Evolutionary conservation across 2,888 invertebrate species (phyloP), one percentile per base, ranked within the genome.

Genomic region (Tenthredo distinguenda): DNA sequence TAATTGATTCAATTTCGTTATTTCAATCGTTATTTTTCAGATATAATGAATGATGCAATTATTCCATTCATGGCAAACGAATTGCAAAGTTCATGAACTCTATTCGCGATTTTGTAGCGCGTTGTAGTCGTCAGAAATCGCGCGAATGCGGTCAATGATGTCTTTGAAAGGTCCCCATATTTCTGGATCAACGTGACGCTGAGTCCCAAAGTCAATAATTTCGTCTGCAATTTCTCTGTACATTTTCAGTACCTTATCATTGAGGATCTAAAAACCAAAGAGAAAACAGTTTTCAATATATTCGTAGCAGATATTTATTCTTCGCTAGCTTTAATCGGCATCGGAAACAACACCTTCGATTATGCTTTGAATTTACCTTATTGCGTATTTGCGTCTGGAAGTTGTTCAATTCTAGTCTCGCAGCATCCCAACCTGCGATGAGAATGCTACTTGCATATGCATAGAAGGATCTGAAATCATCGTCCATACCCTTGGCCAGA

Each of bases 251-350:
- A 55, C 34, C 7, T 18, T 3, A 6, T 55, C 55, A 55, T 77
- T 77, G 12, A 77, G 77, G 34, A 77, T 50, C 77, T 77, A 18
- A 34, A n/a, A 31, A 77, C 55, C 15, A 18, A 34, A 68, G 12
- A 18, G 5, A 31, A 68, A 68, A 68, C 2, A 21, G 10, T 26
- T 21, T 62, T 62, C 21, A 62, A 26, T 26, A 26, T 26, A 21
- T 7, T 62, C 21, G n/a, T 58, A 21, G 6, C 2, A 21, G 6
- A 18, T 6, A 58, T 58, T 7, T 21, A 6, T 50, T 50, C 47
- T 5, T 5, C 3, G 18, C 50, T 50, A n/a, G 7, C n/a, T 55
- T 7, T 0, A 55, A n/a, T 55, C 55, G 26, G 9, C 12, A 10
- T 12, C 9, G 37, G 71, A 71, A n/a, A 7, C 2, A 34, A 6